phyloP scores from a whole-genome alignment of 2,113 vertebrate species.

The Lophochroa leadbeateri region DNA sequence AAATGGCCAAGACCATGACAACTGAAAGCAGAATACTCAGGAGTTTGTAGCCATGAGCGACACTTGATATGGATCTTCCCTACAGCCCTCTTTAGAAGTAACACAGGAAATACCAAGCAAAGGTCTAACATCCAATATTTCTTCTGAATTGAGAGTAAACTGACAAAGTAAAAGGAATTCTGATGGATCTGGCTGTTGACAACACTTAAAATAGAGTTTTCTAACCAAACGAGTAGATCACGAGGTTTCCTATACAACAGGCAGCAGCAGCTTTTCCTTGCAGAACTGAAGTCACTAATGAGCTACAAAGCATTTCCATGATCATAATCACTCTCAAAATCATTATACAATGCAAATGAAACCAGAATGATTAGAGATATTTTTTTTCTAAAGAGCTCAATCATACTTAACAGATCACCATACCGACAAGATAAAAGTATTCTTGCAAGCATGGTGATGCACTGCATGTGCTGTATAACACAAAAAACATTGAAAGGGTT shows the following conservation, averaged over 20 bases:
- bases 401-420: neutral
- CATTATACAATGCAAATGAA: conserved; percentile 47
- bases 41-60: neutral
- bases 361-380: conserved; percentile 28
- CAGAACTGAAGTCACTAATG: conserved; percentile 12
- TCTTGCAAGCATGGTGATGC: neutral
- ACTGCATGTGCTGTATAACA: neutral
- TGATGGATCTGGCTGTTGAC: neutral
- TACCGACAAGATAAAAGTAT: neutral
- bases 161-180: neutral
- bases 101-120: neutral
- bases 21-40: neutral
- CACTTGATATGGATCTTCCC: neutral
- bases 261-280: neutral
- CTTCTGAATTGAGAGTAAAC: neutral
- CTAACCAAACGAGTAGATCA: neutral
- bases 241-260: neutral
- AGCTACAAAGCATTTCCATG: conserved; percentile 14
- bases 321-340: conserved; percentile 12
- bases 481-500: neutral
- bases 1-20: neutral
- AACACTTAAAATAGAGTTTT: neutral
- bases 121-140: neutral
- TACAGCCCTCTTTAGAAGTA: neutral
- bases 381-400: conserved; percentile 5